phyloP scores from a whole-genome alignment of 2,113 vertebrate species.

The Alces alces region DNA sequence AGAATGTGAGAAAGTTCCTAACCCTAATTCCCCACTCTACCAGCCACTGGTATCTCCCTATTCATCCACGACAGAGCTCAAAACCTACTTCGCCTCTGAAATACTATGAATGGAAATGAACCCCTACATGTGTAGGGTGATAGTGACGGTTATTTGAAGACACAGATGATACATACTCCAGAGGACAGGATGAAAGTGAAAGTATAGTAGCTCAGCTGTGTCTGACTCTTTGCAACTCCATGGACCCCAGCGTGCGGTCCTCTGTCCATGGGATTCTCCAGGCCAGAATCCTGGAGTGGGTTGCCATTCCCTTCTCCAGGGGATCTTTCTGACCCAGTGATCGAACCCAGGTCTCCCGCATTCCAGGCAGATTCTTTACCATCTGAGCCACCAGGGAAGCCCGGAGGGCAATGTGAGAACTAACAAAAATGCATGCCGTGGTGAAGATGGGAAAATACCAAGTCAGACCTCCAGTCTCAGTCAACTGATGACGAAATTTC shows the following conservation, averaged over 20 bases:
- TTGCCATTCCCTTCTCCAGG: not conserved
- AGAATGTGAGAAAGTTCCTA: not conserved
- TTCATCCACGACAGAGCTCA: not conserved
- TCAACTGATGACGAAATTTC: not conserved
- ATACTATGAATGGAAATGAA: not conserved
- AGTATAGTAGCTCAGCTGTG: not conserved
- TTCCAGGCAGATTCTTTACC: not conserved
- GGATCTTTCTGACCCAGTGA: not conserved
- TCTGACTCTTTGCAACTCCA: not conserved
- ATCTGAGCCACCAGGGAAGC: not conserved
- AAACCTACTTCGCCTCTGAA: not conserved
- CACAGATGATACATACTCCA: not conserved
- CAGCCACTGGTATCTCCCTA: not conserved
- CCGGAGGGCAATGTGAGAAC: not conserved
- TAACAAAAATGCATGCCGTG: not conserved
- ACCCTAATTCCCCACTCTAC: not conserved
- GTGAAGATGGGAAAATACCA: not conserved
- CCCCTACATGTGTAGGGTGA: not conserved
- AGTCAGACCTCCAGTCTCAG: not conserved
- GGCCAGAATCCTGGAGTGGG: not conserved
- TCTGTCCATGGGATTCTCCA: not conserved
- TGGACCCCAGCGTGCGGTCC: not conserved
- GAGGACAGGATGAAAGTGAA: not conserved
- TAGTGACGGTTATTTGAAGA: not conserved
- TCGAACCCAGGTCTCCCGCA: accelerated